phyloP scores from a whole-genome alignment of 1,140 invertebrate species.

The Nylanderia fulva region DNA sequence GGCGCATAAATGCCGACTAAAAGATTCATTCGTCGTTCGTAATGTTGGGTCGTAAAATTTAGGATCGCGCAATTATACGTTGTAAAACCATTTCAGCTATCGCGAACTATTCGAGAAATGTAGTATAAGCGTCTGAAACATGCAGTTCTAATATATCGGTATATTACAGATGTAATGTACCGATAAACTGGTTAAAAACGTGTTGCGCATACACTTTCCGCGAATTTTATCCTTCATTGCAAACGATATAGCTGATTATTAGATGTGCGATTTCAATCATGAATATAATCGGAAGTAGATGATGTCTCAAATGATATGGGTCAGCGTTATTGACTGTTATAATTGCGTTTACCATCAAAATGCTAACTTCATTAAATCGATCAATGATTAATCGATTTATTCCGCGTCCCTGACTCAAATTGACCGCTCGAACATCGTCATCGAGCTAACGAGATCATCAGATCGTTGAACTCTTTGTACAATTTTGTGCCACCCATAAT shows the following conservation, averaged over 20 bases:
- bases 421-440: slow-evolving; percentile 13
- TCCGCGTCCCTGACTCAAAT: slow-evolving; percentile 1
- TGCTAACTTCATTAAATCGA: slow-evolving; percentile 62
- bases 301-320: slow-evolving; percentile 44
- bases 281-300: slow-evolving; percentile 47
- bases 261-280: background rate
- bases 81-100: background rate
- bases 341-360: slow-evolving; percentile 56
- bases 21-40: background rate
- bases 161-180: background rate
- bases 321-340: slow-evolving; percentile 64
- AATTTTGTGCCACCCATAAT: slow-evolving; percentile 24
- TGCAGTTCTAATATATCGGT: too few species aligned
- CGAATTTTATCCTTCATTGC: background rate
- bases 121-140: background rate
- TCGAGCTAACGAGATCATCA: background rate
- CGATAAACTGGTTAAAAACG: background rate
- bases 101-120: background rate
- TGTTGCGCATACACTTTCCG: background rate
- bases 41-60: background rate
- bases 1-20: background rate
- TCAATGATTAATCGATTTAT: slow-evolving; percentile 34
- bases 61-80: background rate
- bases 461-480: slow-evolving; percentile 23
- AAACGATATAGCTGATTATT: background rate